Conservation (phyloP, 2,797 vertebrate species). For the Pelobates cultripes region DNA sequence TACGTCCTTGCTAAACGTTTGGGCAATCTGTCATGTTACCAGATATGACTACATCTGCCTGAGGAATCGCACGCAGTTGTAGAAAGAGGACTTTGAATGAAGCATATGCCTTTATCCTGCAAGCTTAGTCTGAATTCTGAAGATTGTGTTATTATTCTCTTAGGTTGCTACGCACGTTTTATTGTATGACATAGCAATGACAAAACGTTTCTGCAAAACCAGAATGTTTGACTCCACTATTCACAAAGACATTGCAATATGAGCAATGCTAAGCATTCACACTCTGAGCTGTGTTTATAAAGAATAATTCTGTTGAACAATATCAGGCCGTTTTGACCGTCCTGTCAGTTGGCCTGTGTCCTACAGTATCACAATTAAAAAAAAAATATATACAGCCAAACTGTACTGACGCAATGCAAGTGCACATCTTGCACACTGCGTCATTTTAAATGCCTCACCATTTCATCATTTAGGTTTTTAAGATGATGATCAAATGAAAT, state of each 20-base stretch:
- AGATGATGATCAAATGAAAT: constrained; percentile 42
- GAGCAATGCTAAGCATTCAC: constrained; percentile 29
- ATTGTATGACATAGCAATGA: constrained; percentile 49
- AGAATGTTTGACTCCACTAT: constrained; percentile 52
- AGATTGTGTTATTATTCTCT: constrained; percentile 31
- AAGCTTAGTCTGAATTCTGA: constrained; percentile 26
- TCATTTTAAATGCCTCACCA: constrained; percentile 45
- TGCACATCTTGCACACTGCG: constrained; percentile 40
- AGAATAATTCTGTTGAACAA: constrained; percentile 36
- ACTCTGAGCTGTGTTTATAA: constrained; percentile 12
- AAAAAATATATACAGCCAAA: background rate
- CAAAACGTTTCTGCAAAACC: constrained; percentile 52
- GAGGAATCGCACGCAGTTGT: constrained; percentile 14
- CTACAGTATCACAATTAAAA: constrained; percentile 42
- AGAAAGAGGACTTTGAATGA: constrained; percentile 25
- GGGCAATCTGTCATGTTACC: background rate
- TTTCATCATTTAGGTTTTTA: constrained; percentile 50
- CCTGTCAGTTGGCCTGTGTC: constrained; percentile 19
- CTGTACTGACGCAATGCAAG: constrained; percentile 30
- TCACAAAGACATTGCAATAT: constrained; percentile 33
- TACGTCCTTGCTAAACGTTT: background rate
- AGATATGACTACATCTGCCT: constrained; percentile 35
- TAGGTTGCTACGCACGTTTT: constrained; percentile 46
- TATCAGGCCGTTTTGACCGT: background rate
- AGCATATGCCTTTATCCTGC: constrained; percentile 37